Conservation (phyloP, 2,113 vertebrate species). For the Syrmaticus mikado region DNA sequence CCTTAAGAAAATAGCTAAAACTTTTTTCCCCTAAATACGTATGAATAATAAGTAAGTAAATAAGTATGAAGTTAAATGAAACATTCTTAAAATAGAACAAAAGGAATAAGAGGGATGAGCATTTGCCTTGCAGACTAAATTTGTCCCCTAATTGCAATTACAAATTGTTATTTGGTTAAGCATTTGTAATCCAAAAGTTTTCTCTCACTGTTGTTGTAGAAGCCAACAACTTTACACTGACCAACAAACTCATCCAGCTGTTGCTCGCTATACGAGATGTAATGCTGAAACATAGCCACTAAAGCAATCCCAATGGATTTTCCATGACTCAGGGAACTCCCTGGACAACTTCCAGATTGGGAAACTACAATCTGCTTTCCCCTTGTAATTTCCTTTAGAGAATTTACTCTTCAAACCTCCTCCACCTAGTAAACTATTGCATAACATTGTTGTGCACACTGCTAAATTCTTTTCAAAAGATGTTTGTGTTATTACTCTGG, state of each 20-base stretch:
- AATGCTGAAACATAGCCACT: conserved; percentile 46
- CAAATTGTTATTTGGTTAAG: background rate
- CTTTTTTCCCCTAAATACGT: background rate
- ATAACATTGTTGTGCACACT: background rate
- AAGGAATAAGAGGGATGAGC: background rate
- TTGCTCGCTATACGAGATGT: conserved; percentile 1
- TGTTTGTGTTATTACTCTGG: background rate
- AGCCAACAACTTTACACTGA: conserved; percentile 19
- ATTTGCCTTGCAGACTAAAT: background rate
- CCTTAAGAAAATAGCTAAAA: background rate
- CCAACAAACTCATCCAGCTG: conserved; percentile 22
- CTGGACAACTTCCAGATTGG: conserved; percentile 42
- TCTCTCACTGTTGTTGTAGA: background rate
- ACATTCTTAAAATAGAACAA: background rate
- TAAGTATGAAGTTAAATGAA: background rate
- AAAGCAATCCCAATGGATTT: conserved; percentile 45
- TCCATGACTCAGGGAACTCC: conserved; percentile 58
- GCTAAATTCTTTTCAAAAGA: background rate
- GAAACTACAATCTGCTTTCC: conserved; percentile 17
- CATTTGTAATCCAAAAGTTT: background rate
- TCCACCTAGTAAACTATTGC: conserved; percentile 38
- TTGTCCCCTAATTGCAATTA: background rate
- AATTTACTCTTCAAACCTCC: conserved; percentile 24
- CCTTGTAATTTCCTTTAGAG: conserved; percentile 37
- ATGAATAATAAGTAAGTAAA: too few species aligned